phyloP scores from a whole-genome alignment of 2,888 invertebrate species.

The Drosophila robusta region DNA sequence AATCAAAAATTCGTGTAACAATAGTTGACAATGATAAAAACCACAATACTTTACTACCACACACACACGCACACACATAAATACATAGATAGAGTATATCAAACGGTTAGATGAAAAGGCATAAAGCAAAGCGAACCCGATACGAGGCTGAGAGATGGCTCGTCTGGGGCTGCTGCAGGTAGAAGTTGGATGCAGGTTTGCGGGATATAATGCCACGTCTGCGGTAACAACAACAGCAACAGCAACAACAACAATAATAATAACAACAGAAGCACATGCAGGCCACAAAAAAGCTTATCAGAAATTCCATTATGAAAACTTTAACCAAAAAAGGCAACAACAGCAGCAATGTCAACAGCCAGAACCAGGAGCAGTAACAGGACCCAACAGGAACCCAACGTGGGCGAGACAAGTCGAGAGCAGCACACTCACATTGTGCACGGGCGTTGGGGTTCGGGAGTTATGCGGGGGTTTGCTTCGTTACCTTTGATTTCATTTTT shows the following conservation, averaged over 20 bases:
- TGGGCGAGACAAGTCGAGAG: slow-evolving; percentile 44
- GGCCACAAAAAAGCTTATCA: slow-evolving; percentile 77
- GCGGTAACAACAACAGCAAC: slow-evolving; percentile 53
- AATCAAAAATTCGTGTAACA: slow-evolving; percentile 66
- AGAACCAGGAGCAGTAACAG: slow-evolving; percentile 28
- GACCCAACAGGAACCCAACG: slow-evolving; percentile 30
- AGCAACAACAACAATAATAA: slow-evolving; percentile 21
- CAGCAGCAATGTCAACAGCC: slow-evolving; percentile 34
- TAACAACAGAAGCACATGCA: slow-evolving; percentile 39
- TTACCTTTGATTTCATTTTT: slow-evolving; percentile 71
- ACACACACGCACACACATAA: slow-evolving; percentile 27
- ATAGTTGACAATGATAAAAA: slow-evolving; percentile 68
- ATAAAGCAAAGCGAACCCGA: slow-evolving; percentile 56
- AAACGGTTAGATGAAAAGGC: slow-evolving; percentile 60
- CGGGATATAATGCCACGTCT: slow-evolving; percentile 65
- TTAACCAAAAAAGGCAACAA: slow-evolving; percentile 59
- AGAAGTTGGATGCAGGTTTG: slow-evolving; percentile 27
- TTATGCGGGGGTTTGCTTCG: slow-evolving; percentile 4
- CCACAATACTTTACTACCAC: slow-evolving; percentile 66
- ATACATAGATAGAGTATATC: slow-evolving; percentile 27
- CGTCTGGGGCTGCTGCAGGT: slow-evolving; percentile 34
- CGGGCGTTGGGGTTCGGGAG: not conserved
- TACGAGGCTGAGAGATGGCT: slow-evolving; percentile 37
- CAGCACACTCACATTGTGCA: slow-evolving; percentile 38
- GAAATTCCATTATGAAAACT: slow-evolving; percentile 80